Evolutionary conservation across 2,888 invertebrate species (phyloP).

Genomic region (Philereme transversata): DNA sequence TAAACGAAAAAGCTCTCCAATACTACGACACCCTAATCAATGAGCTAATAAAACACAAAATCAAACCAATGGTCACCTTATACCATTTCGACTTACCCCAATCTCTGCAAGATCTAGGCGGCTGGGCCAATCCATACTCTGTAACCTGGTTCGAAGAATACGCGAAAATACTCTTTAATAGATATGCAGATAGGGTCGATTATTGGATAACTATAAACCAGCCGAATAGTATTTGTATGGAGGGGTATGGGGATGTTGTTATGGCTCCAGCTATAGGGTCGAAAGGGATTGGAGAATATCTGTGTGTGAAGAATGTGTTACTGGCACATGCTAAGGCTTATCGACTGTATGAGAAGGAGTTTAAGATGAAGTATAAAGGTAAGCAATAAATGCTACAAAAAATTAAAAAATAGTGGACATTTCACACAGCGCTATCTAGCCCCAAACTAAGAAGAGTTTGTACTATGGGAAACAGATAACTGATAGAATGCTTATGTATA

Average conservation of each 20-base stretch:
- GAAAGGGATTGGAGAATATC: constrained; percentile 75
- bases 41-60: constrained; percentile 64
- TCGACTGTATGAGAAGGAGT: constrained; percentile 67
- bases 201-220: constrained; percentile 86
- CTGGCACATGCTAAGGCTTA: constrained; percentile 85
- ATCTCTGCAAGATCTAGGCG: constrained; percentile 42
- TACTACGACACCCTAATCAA: constrained; percentile 84
- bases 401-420: no score
- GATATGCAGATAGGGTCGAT: constrained; percentile 71
- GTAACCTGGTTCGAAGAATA: constrained; percentile 76
- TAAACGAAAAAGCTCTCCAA: constrained; percentile 66
- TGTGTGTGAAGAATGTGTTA: constrained; percentile 80
- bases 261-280: constrained; percentile 63
- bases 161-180: constrained; percentile 66
- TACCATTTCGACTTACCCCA: constrained; percentile 46
- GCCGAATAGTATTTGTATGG: constrained; percentile 70
- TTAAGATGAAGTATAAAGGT: constrained; percentile 62
- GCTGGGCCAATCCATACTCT: constrained; percentile 59
- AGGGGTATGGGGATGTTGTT: constrained; percentile 68
- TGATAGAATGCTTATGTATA: no score
- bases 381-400: constrained; percentile 8
- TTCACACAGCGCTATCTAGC: no score
- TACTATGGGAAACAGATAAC: no score
- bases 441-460: no score
- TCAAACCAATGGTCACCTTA: constrained; percentile 46